Evolutionary conservation across 2,797 vertebrate genomes (phyloP), one percentile per base, ranked within the genome.

Genomic region (Masticophis lateralis): DNA sequence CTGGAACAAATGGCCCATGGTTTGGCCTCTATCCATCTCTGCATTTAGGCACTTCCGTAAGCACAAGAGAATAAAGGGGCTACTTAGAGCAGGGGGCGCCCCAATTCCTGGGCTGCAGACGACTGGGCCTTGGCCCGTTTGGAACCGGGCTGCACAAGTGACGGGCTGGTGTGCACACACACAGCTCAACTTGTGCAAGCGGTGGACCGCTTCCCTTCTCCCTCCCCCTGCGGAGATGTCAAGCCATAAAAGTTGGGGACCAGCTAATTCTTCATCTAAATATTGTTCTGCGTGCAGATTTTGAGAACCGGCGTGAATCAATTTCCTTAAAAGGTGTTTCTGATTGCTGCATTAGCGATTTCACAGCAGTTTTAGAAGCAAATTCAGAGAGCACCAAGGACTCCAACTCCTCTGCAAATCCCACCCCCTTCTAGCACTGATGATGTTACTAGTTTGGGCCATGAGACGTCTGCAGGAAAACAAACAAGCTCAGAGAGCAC

Each of bases 131-230:
- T 63, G 27, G 11, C 1, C 27, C 3, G 0, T 28, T 63, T 63
- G 27, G 11, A 28, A 63, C 11, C 0, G 4, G 61, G 61, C 61
- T 0, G 0, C 10, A 28, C 11, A 28, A 63, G 27, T 2, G 10
- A 11, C 4, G 1, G 3, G 1, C 4, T 0, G 0, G 25, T 27
- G 60, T 11, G 9, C 22, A 27, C 25, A 10, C 27, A 12, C 27
- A 0, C 20, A 59, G 11, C 27, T 63, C 27, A 63, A 63, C 61
- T 28, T 28, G 61, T 11, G 11, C 11, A 1, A 61, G 3, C 0
- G 11, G 27, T 0, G 27, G 11, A 27, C 4, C 8, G 10, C 27
- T 63, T 63, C 8, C 9, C 61, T 11, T 28, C 61, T 63, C 10
- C 25, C 25, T 27, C 18, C 25, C 57, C 16, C 18, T 5, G 57